Evolutionary conservation across 2,113 vertebrate genomes (phyloP).

Genomic region (Labrus mixtus): DNA sequence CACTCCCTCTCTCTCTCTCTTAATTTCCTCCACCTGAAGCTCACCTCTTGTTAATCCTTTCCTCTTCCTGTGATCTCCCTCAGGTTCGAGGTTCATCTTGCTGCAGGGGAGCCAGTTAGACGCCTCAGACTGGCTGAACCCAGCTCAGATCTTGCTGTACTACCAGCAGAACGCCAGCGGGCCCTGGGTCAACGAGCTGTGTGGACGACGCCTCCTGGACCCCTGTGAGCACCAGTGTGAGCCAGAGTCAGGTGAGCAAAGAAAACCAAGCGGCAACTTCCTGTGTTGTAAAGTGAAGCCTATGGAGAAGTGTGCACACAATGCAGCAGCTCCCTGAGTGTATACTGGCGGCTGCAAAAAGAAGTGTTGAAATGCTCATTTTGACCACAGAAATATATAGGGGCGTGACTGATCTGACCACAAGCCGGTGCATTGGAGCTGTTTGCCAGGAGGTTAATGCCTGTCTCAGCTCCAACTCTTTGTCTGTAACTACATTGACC

Average conservation of each 20-base stretch:
- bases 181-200: constrained; percentile 95
- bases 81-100: constrained; percentile 96
- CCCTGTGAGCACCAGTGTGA: constrained; percentile 98
- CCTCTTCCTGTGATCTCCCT: background rate
- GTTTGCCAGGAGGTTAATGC: too few species aligned
- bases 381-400: too few species aligned
- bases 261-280: background rate
- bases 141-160: constrained; percentile 95
- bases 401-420: too few species aligned
- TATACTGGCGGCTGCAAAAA: too few species aligned
- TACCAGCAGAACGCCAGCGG: constrained; percentile 98
- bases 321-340: too few species aligned
- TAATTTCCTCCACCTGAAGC: background rate
- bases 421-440: too few species aligned
- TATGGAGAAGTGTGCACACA: too few species aligned
- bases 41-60: background rate
- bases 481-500: too few species aligned
- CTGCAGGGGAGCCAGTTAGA: constrained; percentile 97
- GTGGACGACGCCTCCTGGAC: constrained; percentile 93
- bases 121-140: constrained; percentile 97
- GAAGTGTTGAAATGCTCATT: too few species aligned
- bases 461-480: too few species aligned
- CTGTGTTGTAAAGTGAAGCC: too few species aligned
- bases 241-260: constrained; percentile 90
- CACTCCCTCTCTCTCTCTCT: background rate